Evolutionary conservation across 2,888 invertebrate genomes (phyloP), one percentile per base, ranked within the genome.

Genomic region (Rhorus exstirpatorius): DNA sequence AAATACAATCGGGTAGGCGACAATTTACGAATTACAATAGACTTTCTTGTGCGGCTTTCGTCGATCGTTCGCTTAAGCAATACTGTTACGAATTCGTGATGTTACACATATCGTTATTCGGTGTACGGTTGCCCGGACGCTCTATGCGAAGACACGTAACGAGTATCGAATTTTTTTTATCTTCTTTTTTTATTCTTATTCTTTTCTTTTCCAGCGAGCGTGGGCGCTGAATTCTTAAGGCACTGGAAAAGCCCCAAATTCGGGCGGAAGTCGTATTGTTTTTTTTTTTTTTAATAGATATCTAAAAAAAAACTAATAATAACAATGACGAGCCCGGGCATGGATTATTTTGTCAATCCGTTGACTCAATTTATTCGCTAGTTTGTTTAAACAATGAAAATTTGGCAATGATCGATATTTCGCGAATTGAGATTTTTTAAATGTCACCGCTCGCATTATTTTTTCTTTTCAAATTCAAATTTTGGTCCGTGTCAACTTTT

Each of bases 21-120:
- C 92, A 88, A 90, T 91, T 84, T 90, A 90, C 89, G 93, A 92
- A 93, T 93, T 92, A 92, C 90, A 93, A 93, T 93, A 90, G 92
- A 93, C 93, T 92, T 93, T 93, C 93, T 92, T 93, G 86, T 86
- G 87, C 86, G 74, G 90, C 92, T 93, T 93, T 92, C 92, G 90
- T 93, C 92, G 92, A 90, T 91, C 74, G 80, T 86, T 85, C 84
- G 87, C 90, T 92, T 92, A 87, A 89, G 92, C 91, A 92, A 92
- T 86, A 89, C 86, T 91, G 90, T 91, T 91, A 91, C 90, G 89
- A 87, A 91, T 92, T 89, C 88, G 87, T 87, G 86, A 90, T 90
- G 88, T 88, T 90, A 90, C 87, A 90, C 86, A 88, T 89, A 89
- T 88, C 72, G 55, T 8, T 8, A 61, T 51, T 79, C 24, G 21